A percentile compares a stretch with the other conserved stretches of the same genome.
Conservation (phyloP, 2,797 vertebrate genomes). For the Oceanodroma leucorhoa region DNA sequence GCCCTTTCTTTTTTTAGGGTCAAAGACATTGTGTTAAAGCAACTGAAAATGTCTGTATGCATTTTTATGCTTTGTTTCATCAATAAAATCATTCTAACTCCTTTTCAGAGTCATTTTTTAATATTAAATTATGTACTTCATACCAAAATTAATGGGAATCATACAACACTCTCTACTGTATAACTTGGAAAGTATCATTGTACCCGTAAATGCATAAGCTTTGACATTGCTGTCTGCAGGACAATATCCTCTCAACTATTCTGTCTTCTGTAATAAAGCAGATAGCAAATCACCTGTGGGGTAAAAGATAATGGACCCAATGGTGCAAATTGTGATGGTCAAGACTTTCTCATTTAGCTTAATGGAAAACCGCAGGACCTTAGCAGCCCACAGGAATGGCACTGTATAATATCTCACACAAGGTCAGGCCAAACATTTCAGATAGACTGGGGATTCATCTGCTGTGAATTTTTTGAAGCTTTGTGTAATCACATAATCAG, state of each 20-base stretch:
- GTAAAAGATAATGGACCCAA: conserved; percentile 27
- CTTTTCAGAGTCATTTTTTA: background rate
- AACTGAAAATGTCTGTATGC: background rate
- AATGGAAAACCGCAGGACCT: conserved; percentile 37
- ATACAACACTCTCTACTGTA: background rate
- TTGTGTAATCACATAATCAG: background rate
- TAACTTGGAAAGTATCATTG: background rate
- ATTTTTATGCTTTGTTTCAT: background rate
- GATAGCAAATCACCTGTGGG: conserved; percentile 26
- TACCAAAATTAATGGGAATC: background rate
- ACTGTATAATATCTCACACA: background rate
- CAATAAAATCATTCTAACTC: background rate
- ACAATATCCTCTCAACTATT: background rate
- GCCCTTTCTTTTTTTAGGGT: background rate
- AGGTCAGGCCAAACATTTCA: conserved; percentile 30
- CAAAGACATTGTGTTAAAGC: background rate
- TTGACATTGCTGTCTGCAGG: background rate
- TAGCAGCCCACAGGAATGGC: background rate
- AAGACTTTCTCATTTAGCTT: conserved; percentile 40
- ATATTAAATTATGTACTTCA: background rate
- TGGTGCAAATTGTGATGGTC: conserved; percentile 22
- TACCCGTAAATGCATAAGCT: background rate
- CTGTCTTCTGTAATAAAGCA: background rate
- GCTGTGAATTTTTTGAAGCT: background rate
- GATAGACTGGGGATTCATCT: background rate